phyloP scores from a whole-genome alignment of 23 tunicate genomes.

The Phallusia fumigata region DNA sequence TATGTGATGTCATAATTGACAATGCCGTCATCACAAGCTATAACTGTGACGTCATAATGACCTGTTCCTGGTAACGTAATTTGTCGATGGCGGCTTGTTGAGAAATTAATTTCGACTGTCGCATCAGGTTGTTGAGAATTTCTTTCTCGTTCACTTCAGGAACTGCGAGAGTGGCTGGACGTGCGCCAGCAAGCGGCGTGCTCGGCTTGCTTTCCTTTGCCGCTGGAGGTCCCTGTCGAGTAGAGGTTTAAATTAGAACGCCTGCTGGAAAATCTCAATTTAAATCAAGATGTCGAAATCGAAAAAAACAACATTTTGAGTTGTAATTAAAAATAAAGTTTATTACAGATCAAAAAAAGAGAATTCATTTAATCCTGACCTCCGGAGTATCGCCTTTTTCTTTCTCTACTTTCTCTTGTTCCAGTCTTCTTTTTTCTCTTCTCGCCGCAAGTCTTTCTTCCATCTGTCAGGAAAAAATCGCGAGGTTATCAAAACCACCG shows the following conservation, averaged over 20 bases:
- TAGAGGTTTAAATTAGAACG: too few relatives aligned
- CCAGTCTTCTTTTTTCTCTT: slow-evolving; percentile 46
- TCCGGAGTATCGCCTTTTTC: slow-evolving; percentile 32
- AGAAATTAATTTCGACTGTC: not conserved
- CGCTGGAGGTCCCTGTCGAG: not conserved
- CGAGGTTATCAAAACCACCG: too few relatives aligned
- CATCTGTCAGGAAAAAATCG: slow-evolving; percentile 28
- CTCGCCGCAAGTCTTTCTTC: slow-evolving; percentile 63
- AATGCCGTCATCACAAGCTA: too few relatives aligned
- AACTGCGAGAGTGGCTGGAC: not conserved
- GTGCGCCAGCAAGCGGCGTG: not conserved
- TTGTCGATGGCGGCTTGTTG: not conserved
- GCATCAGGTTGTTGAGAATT: not conserved
- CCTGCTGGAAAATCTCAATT: not conserved
- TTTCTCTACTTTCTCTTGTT: slow-evolving; percentile 28
- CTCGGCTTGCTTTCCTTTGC: not conserved
- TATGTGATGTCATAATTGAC: too few relatives aligned
- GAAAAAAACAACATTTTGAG: slow-evolving; percentile 14
- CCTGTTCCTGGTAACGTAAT: not conserved
- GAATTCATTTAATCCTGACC: not conserved
- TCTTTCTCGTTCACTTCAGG: not conserved
- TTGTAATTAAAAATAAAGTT: too few relatives aligned
- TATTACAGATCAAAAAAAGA: not conserved
- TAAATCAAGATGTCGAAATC: not conserved
- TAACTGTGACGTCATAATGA: not conserved